phyloP scores from a whole-genome alignment of 2,797 vertebrate genomes.

The Coendou prehensilis region DNA sequence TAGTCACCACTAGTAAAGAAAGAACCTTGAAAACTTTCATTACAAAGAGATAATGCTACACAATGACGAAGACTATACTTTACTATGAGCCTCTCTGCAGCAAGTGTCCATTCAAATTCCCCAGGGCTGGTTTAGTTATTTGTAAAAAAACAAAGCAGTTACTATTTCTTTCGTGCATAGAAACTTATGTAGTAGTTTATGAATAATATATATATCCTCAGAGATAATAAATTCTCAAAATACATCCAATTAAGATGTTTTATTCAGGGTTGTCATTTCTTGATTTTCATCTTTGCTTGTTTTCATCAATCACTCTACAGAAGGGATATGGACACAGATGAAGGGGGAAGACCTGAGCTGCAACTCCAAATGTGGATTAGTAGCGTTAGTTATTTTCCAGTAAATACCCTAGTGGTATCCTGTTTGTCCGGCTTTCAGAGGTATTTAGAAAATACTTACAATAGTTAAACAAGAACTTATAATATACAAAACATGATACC shows the following conservation, averaged over 20 bases:
- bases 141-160: neutral
- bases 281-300: conserved; percentile 54
- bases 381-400: conserved; percentile 45
- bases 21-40: conserved; percentile 46
- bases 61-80: neutral
- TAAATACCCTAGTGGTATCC: neutral
- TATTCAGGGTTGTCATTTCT: conserved; percentile 40
- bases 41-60: conserved; percentile 16
- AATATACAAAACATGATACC: neutral
- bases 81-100: neutral
- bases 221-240: conserved; percentile 33
- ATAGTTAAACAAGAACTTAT: conserved; percentile 37
- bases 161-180: neutral
- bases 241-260: conserved; percentile 45
- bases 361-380: neutral
- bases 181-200: neutral
- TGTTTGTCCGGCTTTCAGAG: neutral
- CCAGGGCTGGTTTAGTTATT: neutral
- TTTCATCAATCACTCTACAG: conserved; percentile 4
- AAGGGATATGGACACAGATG: neutral
- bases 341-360: neutral
- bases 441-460: conserved; percentile 30
- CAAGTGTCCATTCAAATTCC: conserved; percentile 26
- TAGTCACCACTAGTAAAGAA: conserved; percentile 50
- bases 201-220: neutral